A percentile compares a stretch with the other conserved stretches of the same genome.
Conservation (phyloP, 2,888 invertebrate genomes). For the Heliconius cydno region DNA sequence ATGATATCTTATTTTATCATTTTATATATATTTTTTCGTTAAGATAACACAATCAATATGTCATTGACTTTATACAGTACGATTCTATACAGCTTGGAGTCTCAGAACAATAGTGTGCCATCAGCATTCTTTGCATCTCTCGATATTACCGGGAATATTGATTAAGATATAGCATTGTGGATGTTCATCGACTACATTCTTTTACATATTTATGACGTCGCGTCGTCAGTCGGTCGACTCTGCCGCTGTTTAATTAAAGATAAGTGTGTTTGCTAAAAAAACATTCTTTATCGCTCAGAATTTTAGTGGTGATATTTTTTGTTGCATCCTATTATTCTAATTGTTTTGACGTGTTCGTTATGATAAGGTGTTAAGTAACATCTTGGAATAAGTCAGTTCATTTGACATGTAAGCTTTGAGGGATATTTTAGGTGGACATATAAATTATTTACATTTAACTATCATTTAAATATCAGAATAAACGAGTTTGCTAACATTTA, state of each 20-base stretch:
- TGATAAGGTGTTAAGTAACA: conserved; percentile 21
- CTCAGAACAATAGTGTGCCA: conserved; percentile 30
- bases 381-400: conserved; percentile 21
- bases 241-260: conserved; percentile 65
- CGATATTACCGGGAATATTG: conserved; percentile 41
- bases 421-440: not conserved
- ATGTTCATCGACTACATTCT: conserved; percentile 44
- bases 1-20: conserved; percentile 23
- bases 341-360: conserved; percentile 43
- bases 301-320: conserved; percentile 43
- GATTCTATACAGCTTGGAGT: not conserved
- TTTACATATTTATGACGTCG: conserved; percentile 49
- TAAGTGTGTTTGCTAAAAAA: conserved; percentile 58
- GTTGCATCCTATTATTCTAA: conserved; percentile 49
- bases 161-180: conserved; percentile 42
- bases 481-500: not conserved
- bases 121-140: conserved; percentile 33
- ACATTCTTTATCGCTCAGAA: conserved; percentile 43
- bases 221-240: conserved; percentile 38
- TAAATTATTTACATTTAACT: not conserved
- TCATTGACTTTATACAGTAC: conserved; percentile 19
- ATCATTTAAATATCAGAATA: not conserved
- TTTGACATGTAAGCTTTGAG: not conserved
- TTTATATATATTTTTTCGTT: conserved; percentile 2
- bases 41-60: conserved; percentile 26